Percentiles rank a stretch among this genome's conserved stretches.
phyloP scores from a whole-genome alignment of 1,140 invertebrate species.

The Scaptomyza montana region DNA sequence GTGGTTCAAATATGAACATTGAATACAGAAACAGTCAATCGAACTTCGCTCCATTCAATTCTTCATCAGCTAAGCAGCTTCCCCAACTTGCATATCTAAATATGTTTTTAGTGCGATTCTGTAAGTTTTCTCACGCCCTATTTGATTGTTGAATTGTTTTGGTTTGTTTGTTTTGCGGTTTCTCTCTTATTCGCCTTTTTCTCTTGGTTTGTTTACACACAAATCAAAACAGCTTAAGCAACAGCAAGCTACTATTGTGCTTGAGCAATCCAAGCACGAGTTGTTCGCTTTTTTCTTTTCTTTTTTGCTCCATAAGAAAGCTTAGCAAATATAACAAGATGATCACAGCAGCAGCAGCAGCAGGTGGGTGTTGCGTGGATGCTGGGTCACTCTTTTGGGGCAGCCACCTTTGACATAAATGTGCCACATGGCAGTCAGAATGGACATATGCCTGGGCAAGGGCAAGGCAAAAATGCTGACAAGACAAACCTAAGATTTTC shows the following conservation, averaged over 20 bases:
- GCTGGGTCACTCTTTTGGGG: conserved; percentile 8
- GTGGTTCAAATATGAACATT: too few species aligned
- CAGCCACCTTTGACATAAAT: conserved; percentile 77
- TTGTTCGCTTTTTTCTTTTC: conserved; percentile 54
- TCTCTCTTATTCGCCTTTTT: neutral
- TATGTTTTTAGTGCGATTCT: neutral
- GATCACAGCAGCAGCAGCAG: conserved; percentile 29
- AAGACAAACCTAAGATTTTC: neutral
- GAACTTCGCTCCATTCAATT: too few species aligned
- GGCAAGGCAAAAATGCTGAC: conserved; percentile 8
- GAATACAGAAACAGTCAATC: too few species aligned
- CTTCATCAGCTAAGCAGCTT: too few species aligned
- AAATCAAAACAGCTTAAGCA: conserved; percentile 60
- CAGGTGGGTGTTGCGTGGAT: neutral
- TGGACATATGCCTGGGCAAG: conserved; percentile 8
- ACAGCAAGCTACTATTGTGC: conserved; percentile 1
- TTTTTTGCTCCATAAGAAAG: conserved; percentile 78
- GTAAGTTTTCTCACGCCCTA: neutral
- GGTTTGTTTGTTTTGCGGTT: conserved; percentile 43
- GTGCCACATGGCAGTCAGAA: conserved; percentile 51
- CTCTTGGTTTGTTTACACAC: conserved; percentile 34
- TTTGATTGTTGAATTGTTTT: conserved; percentile 6
- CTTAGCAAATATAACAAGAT: conserved; percentile 51
- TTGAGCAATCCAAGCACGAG: conserved; percentile 67
- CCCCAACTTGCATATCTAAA: too few species aligned